phyloP scores from a whole-genome alignment of 2,797 vertebrate species.

The Yasuhikotakia modesta region DNA sequence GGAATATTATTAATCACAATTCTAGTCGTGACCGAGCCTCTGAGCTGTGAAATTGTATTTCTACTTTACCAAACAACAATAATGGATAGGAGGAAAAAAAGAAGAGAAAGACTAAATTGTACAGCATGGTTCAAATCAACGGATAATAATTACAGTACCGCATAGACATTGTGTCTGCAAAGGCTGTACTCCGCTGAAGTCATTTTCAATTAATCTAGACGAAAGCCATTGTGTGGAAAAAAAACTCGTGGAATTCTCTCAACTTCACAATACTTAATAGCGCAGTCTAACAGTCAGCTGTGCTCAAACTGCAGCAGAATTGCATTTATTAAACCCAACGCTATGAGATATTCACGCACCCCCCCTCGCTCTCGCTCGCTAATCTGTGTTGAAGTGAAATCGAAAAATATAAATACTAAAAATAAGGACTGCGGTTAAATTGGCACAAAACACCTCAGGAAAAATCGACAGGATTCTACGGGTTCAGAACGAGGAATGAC shows the following conservation, averaged over 20 bases:
- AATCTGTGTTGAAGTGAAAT: conserved; percentile 44
- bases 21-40: conserved; percentile 73
- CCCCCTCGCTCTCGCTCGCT: conserved; percentile 57
- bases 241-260: conserved; percentile 48
- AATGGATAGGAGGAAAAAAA: conserved; percentile 66
- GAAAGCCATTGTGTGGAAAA: conserved; percentile 72
- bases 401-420: conserved; percentile 36
- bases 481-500: conserved; percentile 27
- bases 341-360: conserved; percentile 28
- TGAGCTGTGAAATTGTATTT: conserved; percentile 82
- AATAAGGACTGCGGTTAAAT: conserved; percentile 29
- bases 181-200: conserved; percentile 65
- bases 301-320: conserved; percentile 26
- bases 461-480: conserved; percentile 15
- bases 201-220: conserved; percentile 74
- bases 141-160: conserved; percentile 69
- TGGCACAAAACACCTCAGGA: conserved; percentile 13
- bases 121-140: conserved; percentile 67
- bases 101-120: conserved; percentile 64
- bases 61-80: conserved; percentile 81
- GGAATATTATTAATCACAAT: conserved; percentile 79
- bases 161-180: conserved; percentile 68
- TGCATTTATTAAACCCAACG: conserved; percentile 45
- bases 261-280: conserved; percentile 46
- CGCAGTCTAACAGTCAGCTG: conserved; percentile 16